Percentiles rank a stretch among this genome's conserved stretches.
Conservation (phyloP, 2,113 vertebrate species). For the human (Homo sapiens) region DNA sequence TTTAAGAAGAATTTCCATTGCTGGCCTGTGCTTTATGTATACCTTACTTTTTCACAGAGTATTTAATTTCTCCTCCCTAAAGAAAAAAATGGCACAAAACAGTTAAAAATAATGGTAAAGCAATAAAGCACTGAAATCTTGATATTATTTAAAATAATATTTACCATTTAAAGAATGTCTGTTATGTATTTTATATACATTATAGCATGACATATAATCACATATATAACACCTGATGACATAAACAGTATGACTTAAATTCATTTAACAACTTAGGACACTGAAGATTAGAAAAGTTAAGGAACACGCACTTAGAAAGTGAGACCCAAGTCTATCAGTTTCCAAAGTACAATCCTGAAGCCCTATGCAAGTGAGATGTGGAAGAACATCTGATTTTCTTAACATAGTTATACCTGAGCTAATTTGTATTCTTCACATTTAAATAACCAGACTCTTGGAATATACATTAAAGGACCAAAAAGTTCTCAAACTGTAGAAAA, state of each 20-base stretch:
- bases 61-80: not conserved
- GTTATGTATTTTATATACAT: not conserved
- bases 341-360: slow-evolving; percentile 5
- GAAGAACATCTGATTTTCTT: not conserved
- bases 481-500: slow-evolving; percentile 5
- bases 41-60: not conserved
- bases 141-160: slow-evolving; percentile 44
- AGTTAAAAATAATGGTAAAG: slow-evolving; percentile 5
- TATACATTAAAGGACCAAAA: not conserved
- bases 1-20: slow-evolving; percentile 22
- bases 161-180: not conserved
- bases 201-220: not conserved
- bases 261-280: slow-evolving; percentile 40
- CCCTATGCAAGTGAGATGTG: not conserved
- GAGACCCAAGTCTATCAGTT: not conserved
- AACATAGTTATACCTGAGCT: slow-evolving; percentile 11
- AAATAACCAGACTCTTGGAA: slow-evolving; percentile 16
- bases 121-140: slow-evolving; percentile 26
- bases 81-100: not conserved
- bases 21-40: not conserved
- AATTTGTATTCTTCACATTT: slow-evolving; percentile 16
- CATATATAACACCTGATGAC: not conserved
- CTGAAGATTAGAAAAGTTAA: slow-evolving; percentile 30
- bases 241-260: slow-evolving; percentile 21
- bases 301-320: not conserved